Base-by-base conservation (phyloP, 2,797 vertebrate genomes). In the Phrynocephalus forsythii region DNA sequence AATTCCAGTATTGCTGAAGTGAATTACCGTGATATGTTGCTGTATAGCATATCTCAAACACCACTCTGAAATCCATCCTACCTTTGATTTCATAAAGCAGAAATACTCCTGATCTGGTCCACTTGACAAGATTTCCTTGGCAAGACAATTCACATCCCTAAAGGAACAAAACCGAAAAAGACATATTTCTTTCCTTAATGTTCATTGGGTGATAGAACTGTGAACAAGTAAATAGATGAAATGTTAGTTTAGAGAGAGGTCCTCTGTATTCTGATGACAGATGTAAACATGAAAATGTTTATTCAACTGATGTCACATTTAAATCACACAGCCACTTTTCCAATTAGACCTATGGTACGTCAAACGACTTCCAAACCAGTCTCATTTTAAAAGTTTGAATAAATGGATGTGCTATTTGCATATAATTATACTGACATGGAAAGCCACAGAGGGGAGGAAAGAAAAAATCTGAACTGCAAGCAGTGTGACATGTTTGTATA, bases 311-410 rank as follows among this genome's bases (percentile, higher is more conserved):
- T 33, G 52, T 69, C 56, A 85, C 9, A 44, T 81, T 86, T 80
- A 68, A 52, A 50, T 82, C 38, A 44, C 15, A 82, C 26, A 78
- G 52, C 16, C 63, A 60, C 79, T 77, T 82, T 69, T 82, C 79
- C 77, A 78, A 78, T 78, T 78, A 86, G 38, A 76, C 60, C 52
- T 77, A 71, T 60, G 84, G 52, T 77, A 63, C 56, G 83, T 77
- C 48, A 86, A 86, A 71, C 77, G 63, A 80, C 79, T 84, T 73
- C 44, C 44, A 48, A 82, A 87, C 72, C 38, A 73, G 68, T 24
- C 44, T 84, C 44, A 81, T 88, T 85, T 85, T 24, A 85, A 33
- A 56, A 75, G 69, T 56, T 88, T 76, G 48, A 76, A 82, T 69
- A 79, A 85, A 85, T 73, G 60, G 30, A 76, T 2, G 2, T 79